Evolutionary conservation across 2,797 vertebrate genomes (phyloP).

Genomic region (Lerista edwardsae): DNA sequence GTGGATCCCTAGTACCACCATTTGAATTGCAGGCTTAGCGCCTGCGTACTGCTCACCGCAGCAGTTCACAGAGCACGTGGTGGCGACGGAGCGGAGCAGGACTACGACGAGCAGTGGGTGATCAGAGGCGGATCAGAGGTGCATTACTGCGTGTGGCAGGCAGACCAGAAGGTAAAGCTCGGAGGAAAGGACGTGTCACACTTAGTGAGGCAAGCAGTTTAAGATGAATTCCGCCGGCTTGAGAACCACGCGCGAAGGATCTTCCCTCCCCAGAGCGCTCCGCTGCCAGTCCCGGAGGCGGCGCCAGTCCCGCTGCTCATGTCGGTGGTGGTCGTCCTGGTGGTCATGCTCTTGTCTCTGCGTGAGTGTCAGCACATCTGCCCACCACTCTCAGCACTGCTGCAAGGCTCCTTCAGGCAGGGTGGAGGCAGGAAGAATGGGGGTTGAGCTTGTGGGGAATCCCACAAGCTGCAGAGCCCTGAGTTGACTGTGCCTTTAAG

Average conservation of each 20-base stretch:
- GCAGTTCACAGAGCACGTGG: no score
- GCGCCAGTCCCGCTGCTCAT: constrained; percentile 66
- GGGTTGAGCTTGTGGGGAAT: no score
- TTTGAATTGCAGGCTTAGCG: no score
- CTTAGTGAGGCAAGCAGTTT: not conserved
- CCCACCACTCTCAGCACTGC: no score
- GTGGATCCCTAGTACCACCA: no score
- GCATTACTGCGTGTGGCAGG: not conserved
- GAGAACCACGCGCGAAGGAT: not conserved
- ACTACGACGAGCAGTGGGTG: no score
- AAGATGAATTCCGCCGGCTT: constrained; percentile 21
- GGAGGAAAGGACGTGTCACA: not conserved
- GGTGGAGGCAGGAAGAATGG: not conserved
- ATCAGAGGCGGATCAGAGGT: no score
- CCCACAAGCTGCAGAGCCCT: not conserved
- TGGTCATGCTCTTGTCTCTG: constrained; percentile 79
- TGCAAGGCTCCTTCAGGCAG: not conserved
- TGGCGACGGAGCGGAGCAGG: no score
- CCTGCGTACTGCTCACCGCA: no score
- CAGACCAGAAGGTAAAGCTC: not conserved
- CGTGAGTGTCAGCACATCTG: constrained; percentile 74
- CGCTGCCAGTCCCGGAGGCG: constrained; percentile 79
- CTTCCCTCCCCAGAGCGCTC: constrained; percentile 66
- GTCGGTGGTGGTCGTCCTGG: constrained; percentile 79
- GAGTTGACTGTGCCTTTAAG: not conserved